Percentiles rank a stretch among this genome's conserved stretches.
Evolutionary conservation across 2,888 invertebrate genomes (phyloP).

Genomic region (Temnothorax ravouxi): DNA sequence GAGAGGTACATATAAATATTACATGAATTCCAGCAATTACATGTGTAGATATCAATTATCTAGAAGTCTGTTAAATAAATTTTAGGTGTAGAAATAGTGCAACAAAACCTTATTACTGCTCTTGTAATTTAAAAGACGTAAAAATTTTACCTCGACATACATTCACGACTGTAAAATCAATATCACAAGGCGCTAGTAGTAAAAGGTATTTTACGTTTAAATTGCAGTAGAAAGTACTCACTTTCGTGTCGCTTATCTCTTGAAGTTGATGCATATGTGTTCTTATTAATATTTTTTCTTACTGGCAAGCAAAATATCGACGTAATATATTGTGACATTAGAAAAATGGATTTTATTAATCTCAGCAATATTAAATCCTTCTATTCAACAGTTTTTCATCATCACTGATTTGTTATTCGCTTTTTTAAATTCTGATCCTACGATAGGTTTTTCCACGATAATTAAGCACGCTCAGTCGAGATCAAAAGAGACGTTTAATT

Average conservation of each 20-base stretch:
- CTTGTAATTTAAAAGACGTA: background rate
- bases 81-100: background rate
- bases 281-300: constrained; percentile 1
- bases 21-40: background rate
- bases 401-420: background rate
- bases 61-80: background rate
- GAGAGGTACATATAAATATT: background rate
- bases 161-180: constrained; percentile 40
- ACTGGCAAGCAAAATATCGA: constrained; percentile 15
- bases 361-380: constrained; percentile 34
- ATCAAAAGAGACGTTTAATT: constrained; percentile 44
- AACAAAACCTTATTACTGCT: background rate
- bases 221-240: constrained; percentile 33
- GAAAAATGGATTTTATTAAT: constrained; percentile 44
- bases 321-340: constrained; percentile 4
- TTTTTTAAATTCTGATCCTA: constrained; percentile 3
- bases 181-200: constrained; percentile 3
- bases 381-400: background rate
- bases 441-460: constrained; percentile 15
- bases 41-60: background rate
- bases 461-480: constrained; percentile 17
- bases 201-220: constrained; percentile 34
- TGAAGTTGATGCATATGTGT: constrained; percentile 9
- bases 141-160: constrained; percentile 2
- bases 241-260: constrained; percentile 39